phyloP scores from a whole-genome alignment of 2,797 vertebrate species.

The Vireo griseus region DNA sequence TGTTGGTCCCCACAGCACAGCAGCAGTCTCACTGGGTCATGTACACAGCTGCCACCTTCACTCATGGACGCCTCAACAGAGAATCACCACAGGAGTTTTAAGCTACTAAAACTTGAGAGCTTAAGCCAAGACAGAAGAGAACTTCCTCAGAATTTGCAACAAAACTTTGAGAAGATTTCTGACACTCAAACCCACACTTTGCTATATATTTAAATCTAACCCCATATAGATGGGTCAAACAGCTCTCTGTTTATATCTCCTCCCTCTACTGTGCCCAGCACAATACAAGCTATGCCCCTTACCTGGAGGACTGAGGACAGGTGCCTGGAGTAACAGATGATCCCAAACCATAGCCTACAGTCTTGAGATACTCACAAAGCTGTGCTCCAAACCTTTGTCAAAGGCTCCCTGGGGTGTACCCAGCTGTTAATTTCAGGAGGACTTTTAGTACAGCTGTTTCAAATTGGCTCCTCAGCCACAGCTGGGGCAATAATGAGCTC shows the following conservation, averaged over 20 bases:
- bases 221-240: rapidly evolving
- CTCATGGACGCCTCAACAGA: rapidly evolving
- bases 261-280: not conserved
- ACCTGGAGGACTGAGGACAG: not conserved
- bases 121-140: not conserved
- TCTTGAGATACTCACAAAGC: rapidly evolving
- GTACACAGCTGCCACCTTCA: not conserved
- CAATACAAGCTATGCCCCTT: rapidly evolving
- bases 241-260: rapidly evolving
- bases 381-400: rapidly evolving
- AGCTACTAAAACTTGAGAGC: not conserved
- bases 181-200: not conserved
- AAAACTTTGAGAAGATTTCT: not conserved
- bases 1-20: rapidly evolving
- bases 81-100: not conserved
- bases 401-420: rapidly evolving
- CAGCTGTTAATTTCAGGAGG: not conserved
- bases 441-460: constrained; percentile 9
- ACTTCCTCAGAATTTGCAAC: not conserved
- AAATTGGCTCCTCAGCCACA: constrained; percentile 3
- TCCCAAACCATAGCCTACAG: not conserved
- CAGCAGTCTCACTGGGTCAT: rapidly evolving
- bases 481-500: not conserved
- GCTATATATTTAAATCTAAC: not conserved
- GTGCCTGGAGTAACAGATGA: rapidly evolving